Conservation (phyloP, 2,797 vertebrate species). For the Prionace glauca region DNA sequence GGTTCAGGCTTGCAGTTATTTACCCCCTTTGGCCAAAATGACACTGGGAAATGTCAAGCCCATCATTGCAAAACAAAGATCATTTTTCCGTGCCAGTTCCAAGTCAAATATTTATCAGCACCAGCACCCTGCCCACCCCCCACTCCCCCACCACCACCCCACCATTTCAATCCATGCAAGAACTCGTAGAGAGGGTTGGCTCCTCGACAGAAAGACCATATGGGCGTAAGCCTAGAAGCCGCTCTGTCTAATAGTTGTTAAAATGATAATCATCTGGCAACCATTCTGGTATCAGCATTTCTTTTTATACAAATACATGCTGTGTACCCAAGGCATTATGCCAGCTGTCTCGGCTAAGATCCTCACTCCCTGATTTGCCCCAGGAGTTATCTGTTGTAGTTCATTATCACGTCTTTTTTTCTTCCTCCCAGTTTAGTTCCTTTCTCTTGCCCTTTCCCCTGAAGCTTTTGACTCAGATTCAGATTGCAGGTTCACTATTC, state of each 20-base stretch:
- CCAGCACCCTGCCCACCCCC: not conserved
- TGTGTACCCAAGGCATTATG: not conserved
- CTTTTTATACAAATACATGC: not conserved
- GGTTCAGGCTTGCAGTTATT: not conserved
- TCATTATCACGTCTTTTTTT: not conserved
- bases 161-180: not conserved
- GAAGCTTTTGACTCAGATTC: not conserved
- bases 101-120: not conserved
- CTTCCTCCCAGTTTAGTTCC: not conserved
- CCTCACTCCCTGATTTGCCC: not conserved
- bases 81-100: not conserved
- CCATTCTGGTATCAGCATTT: not conserved
- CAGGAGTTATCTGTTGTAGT: not conserved
- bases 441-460: not conserved
- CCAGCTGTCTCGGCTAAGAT: not conserved
- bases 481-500: not conserved
- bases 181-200: not conserved
- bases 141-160: too few relatives aligned
- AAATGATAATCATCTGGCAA: conserved; percentile 21
- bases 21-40: not conserved
- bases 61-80: not conserved
- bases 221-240: not conserved
- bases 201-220: not conserved
- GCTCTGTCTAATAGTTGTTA: not conserved
- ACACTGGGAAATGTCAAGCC: not conserved